Evolutionary conservation across 2,888 invertebrate species (phyloP).

Genomic region (Allolobophora icterica): DNA sequence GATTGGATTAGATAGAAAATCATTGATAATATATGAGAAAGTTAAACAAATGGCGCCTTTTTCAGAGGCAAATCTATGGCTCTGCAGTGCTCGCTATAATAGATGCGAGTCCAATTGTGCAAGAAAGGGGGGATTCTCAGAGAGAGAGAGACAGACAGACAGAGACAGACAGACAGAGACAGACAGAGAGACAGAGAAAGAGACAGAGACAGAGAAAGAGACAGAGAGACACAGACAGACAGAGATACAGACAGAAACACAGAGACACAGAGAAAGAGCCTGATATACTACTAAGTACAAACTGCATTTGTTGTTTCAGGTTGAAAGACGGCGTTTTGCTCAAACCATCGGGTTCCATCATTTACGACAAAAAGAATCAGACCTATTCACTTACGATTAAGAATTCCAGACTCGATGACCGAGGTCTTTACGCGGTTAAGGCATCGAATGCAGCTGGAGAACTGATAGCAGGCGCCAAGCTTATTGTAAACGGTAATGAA

Average conservation of each 20-base stretch:
- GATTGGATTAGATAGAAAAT: too few relatives aligned
- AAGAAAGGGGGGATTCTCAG: not conserved
- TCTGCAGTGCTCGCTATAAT: too few relatives aligned
- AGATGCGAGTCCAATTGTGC: not conserved
- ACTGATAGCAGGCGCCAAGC: not conserved
- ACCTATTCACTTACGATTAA: not conserved
- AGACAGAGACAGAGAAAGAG: too few relatives aligned
- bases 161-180: too few relatives aligned
- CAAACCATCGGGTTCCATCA: not conserved
- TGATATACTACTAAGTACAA: not conserved
- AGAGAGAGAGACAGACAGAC: too few relatives aligned
- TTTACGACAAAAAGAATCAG: not conserved
- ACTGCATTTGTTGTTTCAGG: not conserved
- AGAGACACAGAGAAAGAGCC: not conserved
- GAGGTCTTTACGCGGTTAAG: not conserved
- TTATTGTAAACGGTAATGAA: not conserved
- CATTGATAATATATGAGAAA: not conserved
- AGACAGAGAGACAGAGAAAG: too few relatives aligned
- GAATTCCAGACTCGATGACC: not conserved
- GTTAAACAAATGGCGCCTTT: not conserved
- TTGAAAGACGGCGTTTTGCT: constrained; percentile 23
- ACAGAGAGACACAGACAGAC: too few relatives aligned
- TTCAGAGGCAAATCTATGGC: not conserved
- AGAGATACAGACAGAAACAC: not conserved
- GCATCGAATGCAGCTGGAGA: not conserved